Conservation (phyloP, 2,888 invertebrate species). For the Rhagonycha lutea region DNA sequence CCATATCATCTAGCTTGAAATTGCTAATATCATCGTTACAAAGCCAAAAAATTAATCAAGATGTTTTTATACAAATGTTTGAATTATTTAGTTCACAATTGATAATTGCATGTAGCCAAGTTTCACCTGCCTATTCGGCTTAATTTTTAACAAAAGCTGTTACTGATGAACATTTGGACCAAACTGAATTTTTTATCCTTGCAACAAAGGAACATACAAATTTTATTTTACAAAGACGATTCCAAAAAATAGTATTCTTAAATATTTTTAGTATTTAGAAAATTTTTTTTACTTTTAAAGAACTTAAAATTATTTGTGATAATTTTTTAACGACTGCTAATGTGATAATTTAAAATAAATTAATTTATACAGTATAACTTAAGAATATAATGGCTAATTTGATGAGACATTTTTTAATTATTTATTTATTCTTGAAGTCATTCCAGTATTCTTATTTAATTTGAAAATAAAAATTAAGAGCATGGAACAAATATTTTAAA, state of each 20-base stretch:
- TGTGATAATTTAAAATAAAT: not conserved
- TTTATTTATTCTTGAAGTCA: not conserved
- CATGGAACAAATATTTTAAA: not conserved
- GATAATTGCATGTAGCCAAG: constrained; percentile 35
- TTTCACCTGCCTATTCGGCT: constrained; percentile 38
- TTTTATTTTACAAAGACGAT: not conserved
- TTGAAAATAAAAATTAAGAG: not conserved
- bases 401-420: not conserved
- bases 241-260: not conserved
- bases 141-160: constrained; percentile 4
- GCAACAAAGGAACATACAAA: not conserved
- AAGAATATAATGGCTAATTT: not conserved
- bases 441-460: not conserved
- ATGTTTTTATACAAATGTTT: constrained; percentile 56
- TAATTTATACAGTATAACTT: not conserved
- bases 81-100: constrained; percentile 48
- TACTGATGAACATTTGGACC: not conserved
- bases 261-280: not conserved
- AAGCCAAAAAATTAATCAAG: constrained; percentile 56
- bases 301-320: not conserved
- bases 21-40: constrained; percentile 55
- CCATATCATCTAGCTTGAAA: constrained; percentile 47
- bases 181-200: not conserved
- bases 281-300: not conserved
- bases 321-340: not conserved